Conservation (phyloP, 2,888 invertebrate genomes). For the Euproctis similis region DNA sequence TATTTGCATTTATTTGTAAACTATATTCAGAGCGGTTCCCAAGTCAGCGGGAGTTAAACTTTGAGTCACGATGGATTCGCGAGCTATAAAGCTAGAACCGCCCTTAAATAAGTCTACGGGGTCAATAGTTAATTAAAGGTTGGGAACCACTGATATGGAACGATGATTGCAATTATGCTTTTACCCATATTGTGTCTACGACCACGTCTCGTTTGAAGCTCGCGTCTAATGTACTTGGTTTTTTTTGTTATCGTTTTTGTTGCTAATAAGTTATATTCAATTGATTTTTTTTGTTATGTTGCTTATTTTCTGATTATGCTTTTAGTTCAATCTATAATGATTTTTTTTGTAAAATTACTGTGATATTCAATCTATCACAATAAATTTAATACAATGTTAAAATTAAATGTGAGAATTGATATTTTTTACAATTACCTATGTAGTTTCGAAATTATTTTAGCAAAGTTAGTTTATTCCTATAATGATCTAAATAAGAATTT, state of each 20-base stretch:
- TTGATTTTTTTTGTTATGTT: constrained; percentile 46
- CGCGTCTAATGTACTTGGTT: constrained; percentile 49
- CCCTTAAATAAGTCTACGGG: too few species aligned
- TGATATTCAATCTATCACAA: constrained; percentile 22
- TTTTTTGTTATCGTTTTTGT: constrained; percentile 60
- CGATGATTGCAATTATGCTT: too few species aligned
- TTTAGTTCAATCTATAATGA: constrained; percentile 25
- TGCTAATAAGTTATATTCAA: constrained; percentile 37
- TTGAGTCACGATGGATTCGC: too few species aligned
- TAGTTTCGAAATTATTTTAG: constrained; percentile 1
- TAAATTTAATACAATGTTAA: constrained; percentile 5
- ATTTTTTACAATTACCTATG: too few species aligned
- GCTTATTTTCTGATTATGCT: constrained; percentile 45
- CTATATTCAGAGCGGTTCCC: too few species aligned
- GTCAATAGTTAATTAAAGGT: too few species aligned
- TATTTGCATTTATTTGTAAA: too few species aligned
- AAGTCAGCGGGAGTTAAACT: too few species aligned
- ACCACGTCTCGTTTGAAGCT: constrained; percentile 55
- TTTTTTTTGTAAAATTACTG: constrained; percentile 26
- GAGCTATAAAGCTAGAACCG: too few species aligned
- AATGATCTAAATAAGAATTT: neutral
- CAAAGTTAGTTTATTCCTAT: neutral
- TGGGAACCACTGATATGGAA: too few species aligned
- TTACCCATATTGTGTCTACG: too few species aligned
- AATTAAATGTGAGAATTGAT: constrained; percentile 1